Percentiles rank a stretch among this genome's conserved stretches.
phyloP scores from a whole-genome alignment of 2,113 vertebrate genomes.

The Paedocypris sp. region DNA sequence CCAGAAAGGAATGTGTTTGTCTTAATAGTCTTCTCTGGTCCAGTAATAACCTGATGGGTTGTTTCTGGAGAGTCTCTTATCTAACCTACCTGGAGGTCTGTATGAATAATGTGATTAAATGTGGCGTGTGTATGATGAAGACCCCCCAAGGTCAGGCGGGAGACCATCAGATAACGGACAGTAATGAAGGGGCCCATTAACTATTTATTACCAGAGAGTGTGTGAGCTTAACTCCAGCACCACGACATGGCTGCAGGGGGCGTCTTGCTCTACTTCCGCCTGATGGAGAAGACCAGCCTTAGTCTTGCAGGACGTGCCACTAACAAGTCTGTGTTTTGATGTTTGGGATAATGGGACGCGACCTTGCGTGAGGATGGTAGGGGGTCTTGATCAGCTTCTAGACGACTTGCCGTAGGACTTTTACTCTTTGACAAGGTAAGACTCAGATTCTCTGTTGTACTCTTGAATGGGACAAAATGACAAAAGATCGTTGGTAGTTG shows the following conservation, averaged over 20 bases:
- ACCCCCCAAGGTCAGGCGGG: conserved; percentile 46
- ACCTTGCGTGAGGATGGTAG: neutral
- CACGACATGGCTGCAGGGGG: neutral
- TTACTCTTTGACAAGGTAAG: neutral
- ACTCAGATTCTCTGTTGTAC: no score
- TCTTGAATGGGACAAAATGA: no score
- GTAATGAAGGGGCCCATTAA: conserved; percentile 49
- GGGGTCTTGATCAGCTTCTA: neutral
- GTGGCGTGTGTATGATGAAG: conserved; percentile 18
- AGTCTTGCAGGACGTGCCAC: conserved; percentile 6
- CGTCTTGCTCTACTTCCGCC: neutral
- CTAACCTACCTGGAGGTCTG: conserved; percentile 3
- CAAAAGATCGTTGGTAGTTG: no score
- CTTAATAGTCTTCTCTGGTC: neutral
- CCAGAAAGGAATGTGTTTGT: no score
- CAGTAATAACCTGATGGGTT: neutral
- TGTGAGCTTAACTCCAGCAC: conserved; percentile 10
- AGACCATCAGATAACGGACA: conserved; percentile 34
- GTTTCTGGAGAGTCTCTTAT: conserved; percentile 1
- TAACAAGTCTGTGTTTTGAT: neutral
- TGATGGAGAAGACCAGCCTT: neutral
- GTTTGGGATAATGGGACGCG: neutral
- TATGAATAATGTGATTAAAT: neutral
- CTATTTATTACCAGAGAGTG: conserved; percentile 47
- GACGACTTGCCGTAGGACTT: neutral